Conservation (phyloP, 23 tunicate species). For the Halocynthia aurantium region DNA sequence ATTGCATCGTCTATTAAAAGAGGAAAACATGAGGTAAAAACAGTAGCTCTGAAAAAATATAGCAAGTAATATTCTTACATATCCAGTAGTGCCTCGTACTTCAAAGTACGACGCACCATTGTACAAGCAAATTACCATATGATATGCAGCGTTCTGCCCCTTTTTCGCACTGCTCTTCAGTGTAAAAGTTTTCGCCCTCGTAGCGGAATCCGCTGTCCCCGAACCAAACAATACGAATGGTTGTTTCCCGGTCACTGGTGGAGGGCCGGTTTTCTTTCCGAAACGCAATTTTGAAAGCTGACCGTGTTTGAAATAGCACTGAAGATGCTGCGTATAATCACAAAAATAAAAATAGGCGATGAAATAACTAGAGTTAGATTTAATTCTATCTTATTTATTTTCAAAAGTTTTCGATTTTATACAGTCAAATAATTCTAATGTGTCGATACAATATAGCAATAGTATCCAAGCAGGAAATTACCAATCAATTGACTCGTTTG, state of each 20-base stretch:
- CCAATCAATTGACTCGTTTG: no score
- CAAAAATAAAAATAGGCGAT: no score
- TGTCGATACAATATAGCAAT: no score
- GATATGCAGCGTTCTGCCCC: slow-evolving; percentile 41
- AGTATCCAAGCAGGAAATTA: no score
- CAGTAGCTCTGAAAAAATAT: neutral
- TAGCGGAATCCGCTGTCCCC: slow-evolving; percentile 7
- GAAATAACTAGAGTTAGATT: neutral
- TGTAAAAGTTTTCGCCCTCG: slow-evolving; percentile 13
- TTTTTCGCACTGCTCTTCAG: slow-evolving; percentile 26
- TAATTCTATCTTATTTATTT: no score
- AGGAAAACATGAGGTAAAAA: neutral
- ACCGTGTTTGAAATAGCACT: slow-evolving; percentile 67
- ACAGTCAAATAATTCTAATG: no score
- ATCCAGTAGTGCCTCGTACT: no score
- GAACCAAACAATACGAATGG: slow-evolving; percentile 66
- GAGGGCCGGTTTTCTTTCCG: neutral
- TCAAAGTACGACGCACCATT: no score
- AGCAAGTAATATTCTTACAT: neutral
- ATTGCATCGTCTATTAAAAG: slow-evolving; percentile 28
- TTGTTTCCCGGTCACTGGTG: neutral
- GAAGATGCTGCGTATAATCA: slow-evolving; percentile 24
- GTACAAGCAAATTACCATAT: neutral
- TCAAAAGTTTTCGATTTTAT: no score
- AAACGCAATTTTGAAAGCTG: slow-evolving; percentile 20